Evolutionary conservation across 2,797 vertebrate genomes (phyloP).

Genomic region (Microcaecilia unicolor): DNA sequence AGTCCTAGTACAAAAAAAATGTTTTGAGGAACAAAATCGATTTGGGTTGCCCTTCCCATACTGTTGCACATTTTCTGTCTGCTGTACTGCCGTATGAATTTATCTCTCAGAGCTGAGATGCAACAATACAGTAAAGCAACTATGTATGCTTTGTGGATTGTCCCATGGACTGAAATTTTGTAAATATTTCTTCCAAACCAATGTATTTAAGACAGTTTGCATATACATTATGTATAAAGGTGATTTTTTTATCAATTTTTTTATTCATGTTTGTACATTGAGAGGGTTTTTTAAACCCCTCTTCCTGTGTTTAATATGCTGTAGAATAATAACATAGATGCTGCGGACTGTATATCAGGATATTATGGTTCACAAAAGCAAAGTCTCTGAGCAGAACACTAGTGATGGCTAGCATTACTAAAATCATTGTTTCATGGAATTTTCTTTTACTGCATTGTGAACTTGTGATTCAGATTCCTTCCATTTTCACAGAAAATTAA

Average conservation of each 20-base stretch:
- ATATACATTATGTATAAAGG: conserved; percentile 84
- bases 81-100: conserved; percentile 50
- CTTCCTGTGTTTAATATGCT: conserved; percentile 72
- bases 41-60: conserved; percentile 45
- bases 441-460: conserved; percentile 64
- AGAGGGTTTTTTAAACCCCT: conserved; percentile 47
- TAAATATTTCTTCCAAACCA: conserved; percentile 80
- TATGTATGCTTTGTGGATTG: conserved; percentile 62
- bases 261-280: conserved; percentile 88
- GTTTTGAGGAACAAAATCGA: conserved; percentile 45
- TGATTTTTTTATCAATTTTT: conserved; percentile 90
- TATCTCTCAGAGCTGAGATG: conserved; percentile 57
- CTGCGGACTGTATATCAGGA: conserved; percentile 64
- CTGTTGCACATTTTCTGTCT: conserved; percentile 46
- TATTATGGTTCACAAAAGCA: conserved; percentile 51
- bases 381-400: conserved; percentile 48
- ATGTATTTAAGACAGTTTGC: conserved; percentile 87
- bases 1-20: conserved; percentile 50
- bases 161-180: conserved; percentile 61
- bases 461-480: conserved; percentile 64
- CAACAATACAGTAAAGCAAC: conserved; percentile 38
- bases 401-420: conserved; percentile 61
- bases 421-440: conserved; percentile 55
- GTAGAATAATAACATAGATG: conserved; percentile 66
- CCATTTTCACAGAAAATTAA: conserved; percentile 67